These are phyloP conservation scores for Pao palembangensis DNA, from an alignment of 2,113 vertebrate genomes.

Conservation along the genomic window DNA sequence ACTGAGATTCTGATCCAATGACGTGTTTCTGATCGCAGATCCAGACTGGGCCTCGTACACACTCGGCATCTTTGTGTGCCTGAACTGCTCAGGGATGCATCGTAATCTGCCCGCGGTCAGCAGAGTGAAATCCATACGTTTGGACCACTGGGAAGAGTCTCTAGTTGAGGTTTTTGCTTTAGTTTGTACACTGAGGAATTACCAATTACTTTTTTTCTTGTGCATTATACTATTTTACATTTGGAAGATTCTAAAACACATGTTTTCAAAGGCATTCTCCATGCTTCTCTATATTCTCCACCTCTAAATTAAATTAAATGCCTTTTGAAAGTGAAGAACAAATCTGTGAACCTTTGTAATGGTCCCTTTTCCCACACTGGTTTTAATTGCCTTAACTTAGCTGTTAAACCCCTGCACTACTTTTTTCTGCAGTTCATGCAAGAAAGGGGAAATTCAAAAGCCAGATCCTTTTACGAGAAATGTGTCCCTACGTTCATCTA, in stretches of 20 bases:
- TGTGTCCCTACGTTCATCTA: slow-evolving; percentile 86
- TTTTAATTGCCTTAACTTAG: too few relatives aligned
- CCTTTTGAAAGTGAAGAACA: too few relatives aligned
- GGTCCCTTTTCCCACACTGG: too few relatives aligned
- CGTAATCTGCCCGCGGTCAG: slow-evolving; percentile 83
- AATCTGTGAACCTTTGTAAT: too few relatives aligned
- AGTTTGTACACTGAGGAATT: background rate
- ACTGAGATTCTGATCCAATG: too few relatives aligned
- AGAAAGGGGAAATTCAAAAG: slow-evolving; percentile 75
- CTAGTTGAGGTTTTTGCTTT: slow-evolving; percentile 80
- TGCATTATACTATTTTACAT: background rate
- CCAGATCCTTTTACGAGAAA: slow-evolving; percentile 83
- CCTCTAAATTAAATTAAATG: background rate
- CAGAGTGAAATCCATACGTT: slow-evolving; percentile 85
- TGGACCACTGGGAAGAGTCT: slow-evolving; percentile 88
- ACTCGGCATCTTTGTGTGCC: slow-evolving; percentile 87
- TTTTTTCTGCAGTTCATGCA: slow-evolving; percentile 81
- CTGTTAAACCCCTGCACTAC: too few relatives aligned
- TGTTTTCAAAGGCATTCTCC: background rate
- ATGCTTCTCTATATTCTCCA: background rate
- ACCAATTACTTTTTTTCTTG: too few relatives aligned
- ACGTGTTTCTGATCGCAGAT: slow-evolving; percentile 63
- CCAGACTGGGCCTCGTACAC: slow-evolving; percentile 92
- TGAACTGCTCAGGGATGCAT: slow-evolving; percentile 89
- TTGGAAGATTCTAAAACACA: background rate